Conservation (phyloP, 2,113 vertebrate species). For the Thunnus maccoyii region DNA sequence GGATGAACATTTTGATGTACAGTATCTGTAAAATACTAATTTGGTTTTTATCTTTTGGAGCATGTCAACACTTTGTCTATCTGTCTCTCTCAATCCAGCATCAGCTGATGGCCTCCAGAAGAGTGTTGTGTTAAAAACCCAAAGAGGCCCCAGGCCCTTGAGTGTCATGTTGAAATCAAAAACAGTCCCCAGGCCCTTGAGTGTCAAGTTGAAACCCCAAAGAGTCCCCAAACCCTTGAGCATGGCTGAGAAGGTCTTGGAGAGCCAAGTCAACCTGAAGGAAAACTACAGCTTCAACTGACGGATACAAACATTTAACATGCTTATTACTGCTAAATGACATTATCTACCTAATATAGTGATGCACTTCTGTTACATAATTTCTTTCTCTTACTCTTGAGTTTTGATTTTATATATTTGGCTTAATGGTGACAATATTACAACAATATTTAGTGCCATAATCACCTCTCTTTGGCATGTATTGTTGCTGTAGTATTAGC, state of each 20-base stretch:
- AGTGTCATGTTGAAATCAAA: conserved; percentile 18
- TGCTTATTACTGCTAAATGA: background rate
- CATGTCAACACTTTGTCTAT: conserved; percentile 30
- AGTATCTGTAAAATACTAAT: conserved; percentile 4
- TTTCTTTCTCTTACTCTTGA: background rate
- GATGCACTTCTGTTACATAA: background rate
- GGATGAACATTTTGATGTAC: background rate
- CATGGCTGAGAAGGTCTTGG: conserved; percentile 14
- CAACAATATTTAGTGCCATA: conserved; percentile 10
- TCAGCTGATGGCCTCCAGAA: conserved; percentile 27
- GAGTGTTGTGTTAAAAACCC: conserved; percentile 20
- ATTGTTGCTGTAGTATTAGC: background rate
- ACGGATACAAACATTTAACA: background rate
- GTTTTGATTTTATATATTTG: background rate
- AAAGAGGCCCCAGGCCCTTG: conserved; percentile 8
- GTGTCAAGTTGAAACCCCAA: conserved; percentile 25
- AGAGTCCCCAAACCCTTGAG: background rate
- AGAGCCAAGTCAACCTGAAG: conserved; percentile 23
- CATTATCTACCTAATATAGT: background rate
- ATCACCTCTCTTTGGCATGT: background rate
- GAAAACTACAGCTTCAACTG: conserved; percentile 76
- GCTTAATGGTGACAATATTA: background rate
- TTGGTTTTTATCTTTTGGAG: conserved; percentile 10
- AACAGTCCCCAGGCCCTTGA: conserved; percentile 5
- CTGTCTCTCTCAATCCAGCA: conserved; percentile 45